Conservation (phyloP, 1,140 invertebrate genomes). For the Brevipalpus yothersi region DNA sequence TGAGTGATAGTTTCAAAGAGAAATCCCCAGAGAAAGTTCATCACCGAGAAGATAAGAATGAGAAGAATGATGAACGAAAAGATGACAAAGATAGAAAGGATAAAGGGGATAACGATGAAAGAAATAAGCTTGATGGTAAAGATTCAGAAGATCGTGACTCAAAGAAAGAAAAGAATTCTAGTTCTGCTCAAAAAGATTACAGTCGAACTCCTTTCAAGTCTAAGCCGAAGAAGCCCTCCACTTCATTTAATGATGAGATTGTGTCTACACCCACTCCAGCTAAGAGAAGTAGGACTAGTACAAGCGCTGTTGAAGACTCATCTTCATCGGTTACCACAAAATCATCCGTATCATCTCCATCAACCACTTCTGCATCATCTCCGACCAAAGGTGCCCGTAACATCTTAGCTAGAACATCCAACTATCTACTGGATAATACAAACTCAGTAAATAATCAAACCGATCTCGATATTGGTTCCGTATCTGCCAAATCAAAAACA, state of each 20-base stretch:
- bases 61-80: background rate
- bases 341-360: background rate
- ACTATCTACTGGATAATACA: constrained; percentile 4
- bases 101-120: background rate
- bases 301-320: background rate
- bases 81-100: background rate
- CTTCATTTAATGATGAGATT: background rate
- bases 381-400: constrained; percentile 2
- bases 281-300: constrained; percentile 1
- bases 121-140: background rate
- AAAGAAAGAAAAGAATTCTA: background rate
- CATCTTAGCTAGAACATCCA: constrained; percentile 1
- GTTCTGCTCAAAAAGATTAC: constrained; percentile 6
- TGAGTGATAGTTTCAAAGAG: background rate
- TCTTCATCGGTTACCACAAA: background rate
- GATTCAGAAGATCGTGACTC: background rate
- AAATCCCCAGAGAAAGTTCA: background rate
- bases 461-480: constrained; percentile 1
- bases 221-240: background rate
- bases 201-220: constrained; percentile 10
- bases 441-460: background rate
- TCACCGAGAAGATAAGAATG: background rate
- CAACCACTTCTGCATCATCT: background rate
- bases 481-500: constrained; percentile 40
- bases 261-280: background rate